phyloP scores from a whole-genome alignment of 2,888 invertebrate species.

The Polyploca ridens region DNA sequence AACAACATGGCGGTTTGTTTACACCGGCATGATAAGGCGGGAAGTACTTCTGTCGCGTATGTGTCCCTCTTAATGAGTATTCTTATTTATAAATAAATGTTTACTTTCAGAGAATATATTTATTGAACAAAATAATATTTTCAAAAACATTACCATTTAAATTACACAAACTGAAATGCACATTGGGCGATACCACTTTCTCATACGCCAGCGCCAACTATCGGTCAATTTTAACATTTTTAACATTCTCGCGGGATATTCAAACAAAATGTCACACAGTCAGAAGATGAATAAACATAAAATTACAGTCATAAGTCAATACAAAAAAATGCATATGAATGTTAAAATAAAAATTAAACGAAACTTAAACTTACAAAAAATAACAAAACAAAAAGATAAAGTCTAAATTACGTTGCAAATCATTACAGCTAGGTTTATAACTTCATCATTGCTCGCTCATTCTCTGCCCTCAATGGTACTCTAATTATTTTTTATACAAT shows the following conservation, averaged over 20 bases:
- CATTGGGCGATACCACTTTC: conserved; percentile 72
- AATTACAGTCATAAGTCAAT: not conserved
- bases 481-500: no score
- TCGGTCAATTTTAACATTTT: conserved; percentile 30
- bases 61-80: conserved; percentile 36
- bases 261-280: conserved; percentile 18
- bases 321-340: not conserved
- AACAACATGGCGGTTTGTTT: conserved; percentile 85
- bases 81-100: conserved; percentile 50
- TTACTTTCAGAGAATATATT: conserved; percentile 52
- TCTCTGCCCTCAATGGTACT: no score
- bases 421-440: no score
- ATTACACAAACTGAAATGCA: conserved; percentile 53
- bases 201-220: conserved; percentile 60
- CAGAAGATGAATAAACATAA: conserved; percentile 17
- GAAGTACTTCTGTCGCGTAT: conserved; percentile 64
- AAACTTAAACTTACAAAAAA: not conserved
- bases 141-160: conserved; percentile 36
- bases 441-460: no score
- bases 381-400: not conserved
- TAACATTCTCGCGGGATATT: conserved; percentile 47
- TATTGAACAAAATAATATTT: conserved; percentile 59
- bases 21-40: conserved; percentile 84
- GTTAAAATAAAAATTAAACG: not conserved
- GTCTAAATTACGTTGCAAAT: no score